Evolutionary conservation across 2,113 vertebrate species (phyloP), one percentile per base, ranked within the genome.

Genomic region (Stegostoma tigrinum): DNA sequence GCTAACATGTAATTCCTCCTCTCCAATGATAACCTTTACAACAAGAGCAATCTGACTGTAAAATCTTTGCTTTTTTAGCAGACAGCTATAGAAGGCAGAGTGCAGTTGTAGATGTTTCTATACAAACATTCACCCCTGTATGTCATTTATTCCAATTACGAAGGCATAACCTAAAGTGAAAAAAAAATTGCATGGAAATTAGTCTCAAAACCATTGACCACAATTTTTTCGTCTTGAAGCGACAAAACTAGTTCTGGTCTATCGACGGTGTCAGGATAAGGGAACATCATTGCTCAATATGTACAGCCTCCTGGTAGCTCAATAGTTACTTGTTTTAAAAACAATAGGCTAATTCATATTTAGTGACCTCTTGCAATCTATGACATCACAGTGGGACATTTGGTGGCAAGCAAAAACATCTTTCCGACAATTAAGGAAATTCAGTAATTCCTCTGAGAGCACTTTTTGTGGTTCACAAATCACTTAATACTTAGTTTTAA

Each of bases 31-130:
- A 48, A 94, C 70, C 66, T 95, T 70, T 72, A 52, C 68, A 75
- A 19, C 45, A 24, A 52, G n/a, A 52, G 42, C 27, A 95, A 72
- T 8, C 66, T 72, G 55, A 64, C 55, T 0, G 48, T 52, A 90
- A 90, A 90, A 34, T 90, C 87, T 90, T 52, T n/a, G 67, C 38
- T 95, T 95, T 72, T 68, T 95, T 45, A 75, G 45, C 67, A 75
- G 42, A 66, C 27, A 30, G 30, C 15, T 5, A 61, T 23, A 21
- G 38, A 66, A 93, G 7, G 42, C 24, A 7, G 1, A 52, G 24
- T 34, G 94, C 38, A 48, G 42, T 45, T 52, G 2, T 70, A 48
- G 17, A 17, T 27, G 10, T 48, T 95, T 75, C 68, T 52, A 21
- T 75, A 27, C 15, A 68, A 27, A 68, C 10, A 42, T 19, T 27